phyloP scores from a whole-genome alignment of 2,797 vertebrate species.

The Brotula barbata region DNA sequence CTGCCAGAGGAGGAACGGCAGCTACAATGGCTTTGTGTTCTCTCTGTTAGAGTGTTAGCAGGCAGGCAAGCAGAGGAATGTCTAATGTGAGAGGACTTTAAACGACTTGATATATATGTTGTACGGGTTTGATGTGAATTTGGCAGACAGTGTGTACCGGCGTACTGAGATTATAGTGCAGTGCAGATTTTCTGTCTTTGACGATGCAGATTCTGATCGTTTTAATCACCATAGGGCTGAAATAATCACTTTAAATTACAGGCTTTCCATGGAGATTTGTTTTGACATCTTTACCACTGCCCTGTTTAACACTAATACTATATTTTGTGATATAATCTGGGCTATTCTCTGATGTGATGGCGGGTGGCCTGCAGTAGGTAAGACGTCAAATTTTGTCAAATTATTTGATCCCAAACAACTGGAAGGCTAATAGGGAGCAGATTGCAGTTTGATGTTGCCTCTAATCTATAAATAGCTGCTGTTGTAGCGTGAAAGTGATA shows the following conservation, averaged over 20 bases:
- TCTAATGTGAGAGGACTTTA: slow-evolving; percentile 50
- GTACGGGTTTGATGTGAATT: slow-evolving; percentile 31
- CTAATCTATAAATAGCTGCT: slow-evolving; percentile 60
- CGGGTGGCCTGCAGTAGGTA: not conserved
- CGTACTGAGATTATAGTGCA: slow-evolving; percentile 35
- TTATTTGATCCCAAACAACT: slow-evolving; percentile 8
- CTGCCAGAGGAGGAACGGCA: slow-evolving; percentile 25
- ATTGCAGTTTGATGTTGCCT: slow-evolving; percentile 20
- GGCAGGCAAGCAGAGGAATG: slow-evolving; percentile 19
- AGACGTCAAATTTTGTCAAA: slow-evolving; percentile 2
- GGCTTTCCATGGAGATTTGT: slow-evolving; percentile 43
- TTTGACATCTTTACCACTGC: slow-evolving; percentile 11
- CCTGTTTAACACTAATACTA: slow-evolving; percentile 7
- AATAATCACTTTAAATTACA: slow-evolving; percentile 46
- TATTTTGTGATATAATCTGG: slow-evolving; percentile 10
- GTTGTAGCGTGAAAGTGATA: slow-evolving; percentile 48
- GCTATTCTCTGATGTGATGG: not conserved
- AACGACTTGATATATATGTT: slow-evolving; percentile 28
- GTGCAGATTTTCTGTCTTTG: slow-evolving; percentile 48
- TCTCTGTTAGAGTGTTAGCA: slow-evolving; percentile 33
- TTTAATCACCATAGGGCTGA: slow-evolving; percentile 39
- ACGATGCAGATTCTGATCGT: slow-evolving; percentile 47
- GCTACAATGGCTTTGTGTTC: slow-evolving; percentile 64
- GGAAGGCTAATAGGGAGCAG: slow-evolving; percentile 4
- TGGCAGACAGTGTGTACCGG: slow-evolving; percentile 4